Evolutionary conservation across 2,113 vertebrate species (phyloP).

Genomic region (Aegypius monachus): DNA sequence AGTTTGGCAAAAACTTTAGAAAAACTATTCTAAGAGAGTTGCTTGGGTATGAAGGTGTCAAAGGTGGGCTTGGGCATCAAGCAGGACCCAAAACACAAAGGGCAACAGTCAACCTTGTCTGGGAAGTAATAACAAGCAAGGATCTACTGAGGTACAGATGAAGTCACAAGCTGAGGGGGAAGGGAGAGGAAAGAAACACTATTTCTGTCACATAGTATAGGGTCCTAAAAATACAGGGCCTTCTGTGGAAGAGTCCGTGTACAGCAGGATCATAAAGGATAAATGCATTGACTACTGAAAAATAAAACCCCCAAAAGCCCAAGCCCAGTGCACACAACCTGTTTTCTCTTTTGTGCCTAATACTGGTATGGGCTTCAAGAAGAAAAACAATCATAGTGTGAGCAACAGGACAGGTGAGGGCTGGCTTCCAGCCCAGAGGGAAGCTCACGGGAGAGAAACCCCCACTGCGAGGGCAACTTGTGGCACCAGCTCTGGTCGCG

Average conservation of each 20-base stretch:
- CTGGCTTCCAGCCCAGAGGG: neutral
- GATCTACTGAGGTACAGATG: neutral
- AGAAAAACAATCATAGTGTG: neutral
- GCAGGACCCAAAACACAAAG: neutral
- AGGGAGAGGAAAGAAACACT: neutral
- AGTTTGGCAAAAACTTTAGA: neutral
- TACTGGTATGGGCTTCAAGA: neutral
- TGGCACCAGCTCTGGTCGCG: neutral
- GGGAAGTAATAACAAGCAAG: neutral
- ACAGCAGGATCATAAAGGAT: neutral
- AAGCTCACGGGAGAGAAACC: neutral
- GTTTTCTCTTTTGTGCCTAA: neutral
- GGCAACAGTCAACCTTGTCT: neutral
- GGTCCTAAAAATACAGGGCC: neutral
- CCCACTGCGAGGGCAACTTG: accelerated
- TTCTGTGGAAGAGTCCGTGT: neutral
- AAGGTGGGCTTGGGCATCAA: neutral
- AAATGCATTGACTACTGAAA: neutral
- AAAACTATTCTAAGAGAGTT: neutral
- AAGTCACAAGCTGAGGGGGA: neutral
- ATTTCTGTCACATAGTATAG: neutral
- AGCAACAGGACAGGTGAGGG: neutral
- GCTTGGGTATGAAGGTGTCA: neutral
- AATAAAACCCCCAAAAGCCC: neutral
- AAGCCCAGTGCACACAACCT: neutral